Conservation (phyloP, 1,140 invertebrate genomes). For the Bombus fervidus region DNA sequence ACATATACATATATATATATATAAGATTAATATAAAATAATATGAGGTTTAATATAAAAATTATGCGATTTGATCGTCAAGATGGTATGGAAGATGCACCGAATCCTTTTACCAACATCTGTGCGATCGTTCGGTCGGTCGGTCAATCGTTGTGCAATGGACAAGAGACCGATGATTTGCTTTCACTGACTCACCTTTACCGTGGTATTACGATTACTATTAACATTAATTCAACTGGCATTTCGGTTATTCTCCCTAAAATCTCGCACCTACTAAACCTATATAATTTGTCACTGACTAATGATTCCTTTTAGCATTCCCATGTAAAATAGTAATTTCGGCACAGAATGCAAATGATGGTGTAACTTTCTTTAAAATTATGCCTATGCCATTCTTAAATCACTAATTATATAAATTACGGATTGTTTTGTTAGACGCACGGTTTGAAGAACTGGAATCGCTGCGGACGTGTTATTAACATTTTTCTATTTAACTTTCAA, state of each 20-base stretch:
- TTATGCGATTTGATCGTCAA: neutral
- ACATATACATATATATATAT: too few species aligned
- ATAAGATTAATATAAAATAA: neutral
- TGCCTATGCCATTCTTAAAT: too few species aligned
- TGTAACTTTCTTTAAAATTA: neutral
- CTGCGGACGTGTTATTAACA: too few species aligned
- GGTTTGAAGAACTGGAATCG: too few species aligned
- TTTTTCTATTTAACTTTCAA: too few species aligned
- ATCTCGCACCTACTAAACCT: constrained; percentile 47
- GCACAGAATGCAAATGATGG: neutral
- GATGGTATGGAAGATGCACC: constrained; percentile 20
- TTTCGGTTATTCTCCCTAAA: constrained; percentile 67
- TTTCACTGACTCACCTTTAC: constrained; percentile 77
- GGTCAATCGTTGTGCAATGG: constrained; percentile 62
- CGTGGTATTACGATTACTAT: constrained; percentile 77
- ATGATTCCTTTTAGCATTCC: neutral
- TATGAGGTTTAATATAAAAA: neutral
- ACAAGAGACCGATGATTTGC: constrained; percentile 72
- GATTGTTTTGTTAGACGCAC: too few species aligned
- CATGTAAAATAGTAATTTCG: neutral
- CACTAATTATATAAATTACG: too few species aligned
- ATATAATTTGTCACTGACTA: neutral
- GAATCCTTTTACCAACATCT: constrained; percentile 39
- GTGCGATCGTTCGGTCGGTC: constrained; percentile 28
- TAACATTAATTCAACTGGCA: constrained; percentile 71